Evolutionary conservation across 2,888 invertebrate genomes (phyloP).

Genomic region (Ernsta delagoae): DNA sequence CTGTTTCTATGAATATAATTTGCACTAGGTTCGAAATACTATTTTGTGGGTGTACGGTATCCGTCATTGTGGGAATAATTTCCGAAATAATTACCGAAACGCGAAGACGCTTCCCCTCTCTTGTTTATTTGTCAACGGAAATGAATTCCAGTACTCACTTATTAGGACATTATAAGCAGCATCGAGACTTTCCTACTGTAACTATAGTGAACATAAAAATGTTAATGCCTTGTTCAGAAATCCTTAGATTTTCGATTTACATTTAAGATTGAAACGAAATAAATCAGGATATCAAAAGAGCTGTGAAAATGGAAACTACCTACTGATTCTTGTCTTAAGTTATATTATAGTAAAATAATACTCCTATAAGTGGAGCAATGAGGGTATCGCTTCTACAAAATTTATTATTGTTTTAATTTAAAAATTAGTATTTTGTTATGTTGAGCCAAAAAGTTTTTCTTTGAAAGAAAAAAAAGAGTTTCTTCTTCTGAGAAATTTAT

Average conservation of each 20-base stretch:
- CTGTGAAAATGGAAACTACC: not conserved
- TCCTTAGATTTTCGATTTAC: not conserved
- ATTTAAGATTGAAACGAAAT: not conserved
- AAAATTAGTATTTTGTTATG: too few relatives aligned
- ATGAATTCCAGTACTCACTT: slow-evolving; percentile 16
- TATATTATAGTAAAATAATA: too few relatives aligned
- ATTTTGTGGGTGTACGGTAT: not conserved
- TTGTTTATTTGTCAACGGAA: slow-evolving; percentile 20
- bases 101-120: slow-evolving; percentile 6
- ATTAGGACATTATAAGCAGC: slow-evolving; percentile 17
- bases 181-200: not conserved
- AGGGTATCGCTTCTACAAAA: too few relatives aligned
- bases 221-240: not conserved
- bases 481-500: too few relatives aligned
- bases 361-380: too few relatives aligned
- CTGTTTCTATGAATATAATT: too few relatives aligned
- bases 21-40: not conserved
- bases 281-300: not conserved
- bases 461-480: too few relatives aligned
- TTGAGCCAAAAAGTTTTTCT: too few relatives aligned
- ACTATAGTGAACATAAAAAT: not conserved
- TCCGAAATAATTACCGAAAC: slow-evolving; percentile 22
- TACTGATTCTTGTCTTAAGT: not conserved
- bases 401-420: too few relatives aligned
- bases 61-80: slow-evolving; percentile 15